These are phyloP conservation scores for Tanaodytes sp. DNA, from an alignment of 2,888 invertebrate genomes.

Conservation along the genomic window DNA sequence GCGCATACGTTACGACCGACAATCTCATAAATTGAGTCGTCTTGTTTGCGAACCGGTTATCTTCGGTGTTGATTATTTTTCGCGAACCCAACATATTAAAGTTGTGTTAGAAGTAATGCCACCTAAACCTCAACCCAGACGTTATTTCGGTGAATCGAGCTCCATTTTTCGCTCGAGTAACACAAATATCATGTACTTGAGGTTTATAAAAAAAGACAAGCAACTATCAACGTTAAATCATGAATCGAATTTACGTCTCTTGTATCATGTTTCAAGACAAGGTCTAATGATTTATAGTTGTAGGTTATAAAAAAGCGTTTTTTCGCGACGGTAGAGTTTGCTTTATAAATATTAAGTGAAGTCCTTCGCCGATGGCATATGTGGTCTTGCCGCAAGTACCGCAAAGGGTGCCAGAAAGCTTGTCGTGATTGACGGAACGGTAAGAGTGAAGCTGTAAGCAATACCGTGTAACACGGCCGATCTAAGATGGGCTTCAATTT, in stretches of 20 bases:
- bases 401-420: constrained; percentile 52
- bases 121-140: too few relatives aligned
- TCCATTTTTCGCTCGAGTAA: neutral
- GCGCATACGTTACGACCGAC: constrained; percentile 42
- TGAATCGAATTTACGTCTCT: constrained; percentile 28
- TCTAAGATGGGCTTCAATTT: constrained; percentile 51
- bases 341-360: too few relatives aligned
- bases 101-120: too few relatives aligned
- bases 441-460: constrained; percentile 42
- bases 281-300: constrained; percentile 34
- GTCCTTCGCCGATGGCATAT: neutral
- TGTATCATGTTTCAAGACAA: constrained; percentile 23
- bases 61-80: constrained; percentile 25
- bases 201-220: too few relatives aligned
- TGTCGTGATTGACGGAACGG: constrained; percentile 53
- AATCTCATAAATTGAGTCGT: constrained; percentile 50
- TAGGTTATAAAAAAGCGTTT: too few relatives aligned
- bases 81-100: constrained; percentile 21
- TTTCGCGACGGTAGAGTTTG: too few relatives aligned
- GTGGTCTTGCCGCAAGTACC: constrained; percentile 45
- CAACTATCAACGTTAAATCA: constrained; percentile 25
- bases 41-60: constrained; percentile 38
- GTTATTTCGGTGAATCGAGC: too few relatives aligned
- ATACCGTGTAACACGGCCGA: constrained; percentile 47
- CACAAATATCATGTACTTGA: too few relatives aligned